Evolutionary conservation across 2,797 vertebrate genomes (phyloP).

Genomic region (Numenius phaeopus): DNA sequence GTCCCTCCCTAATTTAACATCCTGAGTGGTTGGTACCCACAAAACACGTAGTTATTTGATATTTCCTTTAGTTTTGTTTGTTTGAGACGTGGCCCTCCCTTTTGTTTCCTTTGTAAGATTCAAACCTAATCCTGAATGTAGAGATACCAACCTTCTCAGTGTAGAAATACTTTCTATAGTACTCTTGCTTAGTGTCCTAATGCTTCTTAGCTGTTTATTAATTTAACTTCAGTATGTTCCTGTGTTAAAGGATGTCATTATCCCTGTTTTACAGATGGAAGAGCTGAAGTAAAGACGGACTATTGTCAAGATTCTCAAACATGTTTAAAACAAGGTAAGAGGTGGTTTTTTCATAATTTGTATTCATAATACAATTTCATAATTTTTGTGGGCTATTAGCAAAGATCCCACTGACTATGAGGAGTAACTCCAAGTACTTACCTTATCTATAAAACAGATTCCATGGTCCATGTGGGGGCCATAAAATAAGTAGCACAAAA

Average conservation of each 20-base stretch:
- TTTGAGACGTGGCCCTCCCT: rapidly evolving
- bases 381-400: background rate
- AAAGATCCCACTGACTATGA: background rate
- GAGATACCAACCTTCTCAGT: background rate
- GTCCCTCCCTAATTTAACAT: background rate
- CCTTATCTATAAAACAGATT: background rate
- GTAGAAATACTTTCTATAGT: background rate
- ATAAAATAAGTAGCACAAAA: background rate
- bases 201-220: background rate
- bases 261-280: background rate
- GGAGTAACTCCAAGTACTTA: background rate
- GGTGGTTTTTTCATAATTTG: background rate
- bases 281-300: background rate
- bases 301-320: background rate
- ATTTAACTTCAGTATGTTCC: background rate
- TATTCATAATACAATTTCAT: background rate
- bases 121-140: background rate
- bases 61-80: background rate
- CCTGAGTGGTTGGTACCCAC: background rate
- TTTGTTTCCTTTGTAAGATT: background rate
- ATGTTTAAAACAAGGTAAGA: background rate
- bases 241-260: background rate
- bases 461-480: no score
- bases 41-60: background rate
- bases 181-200: background rate